Conservation (phyloP, 2,888 invertebrate genomes). For the Rotaria macrura region DNA sequence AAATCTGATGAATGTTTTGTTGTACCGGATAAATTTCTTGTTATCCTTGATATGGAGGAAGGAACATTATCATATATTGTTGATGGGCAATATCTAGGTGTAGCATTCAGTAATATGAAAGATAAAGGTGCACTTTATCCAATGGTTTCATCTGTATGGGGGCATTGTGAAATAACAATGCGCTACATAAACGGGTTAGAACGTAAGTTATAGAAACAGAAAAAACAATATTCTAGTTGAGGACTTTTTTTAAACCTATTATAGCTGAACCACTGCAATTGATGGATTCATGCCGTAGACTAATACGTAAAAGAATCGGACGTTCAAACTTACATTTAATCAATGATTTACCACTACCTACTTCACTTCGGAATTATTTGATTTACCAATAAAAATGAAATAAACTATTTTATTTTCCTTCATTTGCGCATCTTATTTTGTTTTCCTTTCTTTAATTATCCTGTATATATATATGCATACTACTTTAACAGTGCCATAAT, state of each 20-base stretch:
- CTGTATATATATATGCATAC: neutral
- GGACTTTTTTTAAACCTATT: slow-evolving; percentile 36
- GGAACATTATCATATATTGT: slow-evolving; percentile 96
- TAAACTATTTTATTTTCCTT: neutral
- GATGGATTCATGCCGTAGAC: slow-evolving; percentile 91
- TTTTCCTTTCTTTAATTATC: neutral
- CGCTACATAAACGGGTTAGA: slow-evolving; percentile 93
- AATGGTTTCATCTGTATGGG: slow-evolving; percentile 97
- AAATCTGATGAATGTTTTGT: slow-evolving; percentile 86
- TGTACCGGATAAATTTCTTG: slow-evolving; percentile 55
- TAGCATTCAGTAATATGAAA: slow-evolving; percentile 80
- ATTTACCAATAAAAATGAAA: slow-evolving; percentile 40
- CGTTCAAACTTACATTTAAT: slow-evolving; percentile 51
- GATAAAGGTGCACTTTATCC: slow-evolving; percentile 85
- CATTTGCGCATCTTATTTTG: neutral
- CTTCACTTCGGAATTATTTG: slow-evolving; percentile 44
- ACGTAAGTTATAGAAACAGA: slow-evolving; percentile 47
- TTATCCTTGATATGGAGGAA: slow-evolving; percentile 97
- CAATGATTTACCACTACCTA: slow-evolving; percentile 45
- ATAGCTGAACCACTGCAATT: slow-evolving; percentile 90
- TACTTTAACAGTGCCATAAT: neutral
- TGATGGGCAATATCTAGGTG: slow-evolving; percentile 75
- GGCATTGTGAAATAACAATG: slow-evolving; percentile 98
- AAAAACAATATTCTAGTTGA: neutral
- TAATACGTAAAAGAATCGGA: slow-evolving; percentile 85